These are phyloP conservation scores for Erebia aethiops DNA, from an alignment of 2,888 invertebrate species.

Conservation along the genomic window DNA sequence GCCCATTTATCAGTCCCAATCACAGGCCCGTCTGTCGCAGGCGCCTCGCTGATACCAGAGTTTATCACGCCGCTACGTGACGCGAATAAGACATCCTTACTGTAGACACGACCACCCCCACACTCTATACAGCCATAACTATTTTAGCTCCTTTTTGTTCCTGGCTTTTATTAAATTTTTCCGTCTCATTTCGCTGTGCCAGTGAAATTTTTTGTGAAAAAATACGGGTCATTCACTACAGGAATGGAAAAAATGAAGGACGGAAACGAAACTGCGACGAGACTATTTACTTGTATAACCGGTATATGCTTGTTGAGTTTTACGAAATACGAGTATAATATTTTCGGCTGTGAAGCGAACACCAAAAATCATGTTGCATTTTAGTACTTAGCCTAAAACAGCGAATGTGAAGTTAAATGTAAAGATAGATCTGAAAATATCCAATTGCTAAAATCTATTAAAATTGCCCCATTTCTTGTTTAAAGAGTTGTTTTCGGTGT, in stretches of 20 bases:
- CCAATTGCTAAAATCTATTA: too few species aligned
- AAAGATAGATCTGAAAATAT: too few species aligned
- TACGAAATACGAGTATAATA: background rate
- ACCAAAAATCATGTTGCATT: background rate
- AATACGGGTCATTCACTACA: background rate
- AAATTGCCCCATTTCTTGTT: too few species aligned
- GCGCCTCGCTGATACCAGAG: constrained; percentile 29
- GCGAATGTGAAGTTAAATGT: too few species aligned
- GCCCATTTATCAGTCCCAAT: constrained; percentile 31
- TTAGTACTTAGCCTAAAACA: too few species aligned
- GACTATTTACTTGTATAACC: background rate
- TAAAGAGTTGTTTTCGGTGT: too few species aligned
- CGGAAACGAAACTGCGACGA: background rate
- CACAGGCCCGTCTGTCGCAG: constrained; percentile 29
- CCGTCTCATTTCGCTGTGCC: background rate
- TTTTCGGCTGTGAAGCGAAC: background rate
- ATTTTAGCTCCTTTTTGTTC: background rate
- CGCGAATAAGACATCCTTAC: background rate
- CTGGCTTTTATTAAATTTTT: constrained; percentile 3
- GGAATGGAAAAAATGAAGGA: background rate
- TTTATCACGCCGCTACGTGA: constrained; percentile 20
- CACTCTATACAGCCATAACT: background rate
- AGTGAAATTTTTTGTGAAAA: background rate
- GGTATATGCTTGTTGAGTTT: background rate
- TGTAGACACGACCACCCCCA: background rate